phyloP scores from a whole-genome alignment of 2,113 vertebrate genomes.

The Vulpes ferrilata region DNA sequence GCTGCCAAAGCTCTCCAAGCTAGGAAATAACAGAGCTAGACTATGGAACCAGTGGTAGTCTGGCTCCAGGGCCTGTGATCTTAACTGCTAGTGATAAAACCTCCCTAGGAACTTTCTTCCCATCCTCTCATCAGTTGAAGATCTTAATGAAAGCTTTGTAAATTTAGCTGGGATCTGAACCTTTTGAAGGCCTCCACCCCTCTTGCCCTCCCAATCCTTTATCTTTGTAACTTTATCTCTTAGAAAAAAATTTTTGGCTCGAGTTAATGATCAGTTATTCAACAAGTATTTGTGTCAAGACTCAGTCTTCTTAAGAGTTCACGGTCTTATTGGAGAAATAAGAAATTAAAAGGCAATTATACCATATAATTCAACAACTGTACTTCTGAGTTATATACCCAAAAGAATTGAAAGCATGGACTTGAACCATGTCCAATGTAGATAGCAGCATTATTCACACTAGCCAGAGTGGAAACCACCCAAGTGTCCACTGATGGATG shows the following conservation, averaged over 20 bases:
- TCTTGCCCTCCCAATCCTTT: not conserved
- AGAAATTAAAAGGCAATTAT: not conserved
- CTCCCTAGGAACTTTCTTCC: not conserved
- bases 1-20: no score
- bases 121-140: not conserved
- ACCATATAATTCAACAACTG: not conserved
- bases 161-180: not conserved
- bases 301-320: not conserved
- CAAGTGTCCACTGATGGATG: not conserved
- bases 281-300: constrained; percentile 54
- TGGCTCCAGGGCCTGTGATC: not conserved
- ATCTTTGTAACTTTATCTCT: constrained; percentile 16
- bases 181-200: not conserved
- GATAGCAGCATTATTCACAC: not conserved
- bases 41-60: not conserved
- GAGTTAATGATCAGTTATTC: constrained; percentile 24
- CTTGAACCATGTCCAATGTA: not conserved
- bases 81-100: not conserved
- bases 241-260: not conserved
- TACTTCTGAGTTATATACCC: not conserved
- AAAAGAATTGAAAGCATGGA: not conserved
- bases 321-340: not conserved
- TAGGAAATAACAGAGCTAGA: not conserved
- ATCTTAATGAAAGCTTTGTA: not conserved
- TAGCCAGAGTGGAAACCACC: not conserved